A percentile compares a stretch with the other conserved stretches of the same genome.
These are phyloP conservation scores for Empidonax traillii DNA, from an alignment of 2,113 vertebrate genomes.

Conservation along the genomic window DNA sequence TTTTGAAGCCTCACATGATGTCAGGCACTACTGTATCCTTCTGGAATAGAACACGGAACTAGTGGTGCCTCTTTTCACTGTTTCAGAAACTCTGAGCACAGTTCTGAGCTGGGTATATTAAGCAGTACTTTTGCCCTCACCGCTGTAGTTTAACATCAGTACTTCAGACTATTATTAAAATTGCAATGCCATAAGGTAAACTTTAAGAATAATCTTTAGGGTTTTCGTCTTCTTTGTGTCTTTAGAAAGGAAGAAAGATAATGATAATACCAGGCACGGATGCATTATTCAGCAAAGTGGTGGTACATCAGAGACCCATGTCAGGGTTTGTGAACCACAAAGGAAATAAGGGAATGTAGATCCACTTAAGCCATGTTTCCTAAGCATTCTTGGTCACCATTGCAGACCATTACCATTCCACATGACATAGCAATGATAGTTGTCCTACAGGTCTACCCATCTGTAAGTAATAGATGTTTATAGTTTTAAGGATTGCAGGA, in stretches of 20 bases:
- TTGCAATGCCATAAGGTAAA: neutral
- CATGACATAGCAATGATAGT: neutral
- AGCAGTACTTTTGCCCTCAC: neutral
- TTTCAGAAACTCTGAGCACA: neutral
- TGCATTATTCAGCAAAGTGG: neutral
- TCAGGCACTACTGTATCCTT: neutral
- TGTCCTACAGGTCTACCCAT: neutral
- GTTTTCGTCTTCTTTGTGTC: neutral
- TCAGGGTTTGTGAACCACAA: neutral
- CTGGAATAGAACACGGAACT: neutral
- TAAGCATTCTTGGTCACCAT: neutral
- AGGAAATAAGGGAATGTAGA: neutral
- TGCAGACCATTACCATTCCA: neutral
- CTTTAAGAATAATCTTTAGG: neutral
- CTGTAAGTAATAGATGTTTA: neutral
- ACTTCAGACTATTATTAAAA: neutral
- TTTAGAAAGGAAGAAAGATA: neutral
- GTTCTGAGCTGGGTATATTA: neutral
- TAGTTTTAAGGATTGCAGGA: neutral
- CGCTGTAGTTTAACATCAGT: neutral
- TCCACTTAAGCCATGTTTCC: neutral
- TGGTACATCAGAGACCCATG: neutral
- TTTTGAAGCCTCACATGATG: rapidly evolving
- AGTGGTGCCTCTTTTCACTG: neutral
- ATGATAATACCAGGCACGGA: neutral